phyloP scores from a whole-genome alignment of 2,113 vertebrate genomes.

The Regulus satrapa region DNA sequence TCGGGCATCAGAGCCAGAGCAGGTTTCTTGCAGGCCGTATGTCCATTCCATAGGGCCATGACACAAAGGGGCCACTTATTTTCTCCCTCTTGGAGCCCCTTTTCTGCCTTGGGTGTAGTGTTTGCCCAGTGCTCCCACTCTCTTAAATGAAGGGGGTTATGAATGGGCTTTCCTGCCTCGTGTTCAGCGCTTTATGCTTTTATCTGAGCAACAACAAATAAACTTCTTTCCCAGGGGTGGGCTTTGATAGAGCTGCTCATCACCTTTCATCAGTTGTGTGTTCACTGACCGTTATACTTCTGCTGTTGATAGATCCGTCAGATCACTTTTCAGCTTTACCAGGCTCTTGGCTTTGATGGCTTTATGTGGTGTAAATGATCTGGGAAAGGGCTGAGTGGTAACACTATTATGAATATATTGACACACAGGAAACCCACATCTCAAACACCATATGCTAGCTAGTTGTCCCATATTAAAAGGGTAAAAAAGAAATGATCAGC shows the following conservation, averaged over 20 bases:
- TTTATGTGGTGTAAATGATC: neutral
- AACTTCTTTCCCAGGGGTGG: neutral
- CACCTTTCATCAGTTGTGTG: neutral
- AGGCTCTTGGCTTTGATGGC: neutral
- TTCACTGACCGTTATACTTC: neutral
- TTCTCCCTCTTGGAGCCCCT: no score
- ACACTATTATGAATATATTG: neutral
- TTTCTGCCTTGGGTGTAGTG: neutral
- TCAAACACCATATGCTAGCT: neutral
- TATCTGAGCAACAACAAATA: neutral
- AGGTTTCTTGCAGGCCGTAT: neutral
- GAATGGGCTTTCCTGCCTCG: neutral
- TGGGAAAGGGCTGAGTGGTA: neutral
- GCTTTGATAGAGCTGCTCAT: neutral
- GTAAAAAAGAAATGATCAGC: neutral
- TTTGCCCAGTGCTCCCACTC: neutral
- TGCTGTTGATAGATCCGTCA: neutral
- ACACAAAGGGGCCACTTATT: no score
- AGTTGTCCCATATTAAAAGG: neutral
- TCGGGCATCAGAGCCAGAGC: neutral
- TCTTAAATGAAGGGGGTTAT: neutral
- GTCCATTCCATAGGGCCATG: neutral
- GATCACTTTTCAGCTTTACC: neutral
- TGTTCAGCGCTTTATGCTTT: neutral
- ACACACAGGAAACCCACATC: neutral